Evolutionary conservation across 2,797 vertebrate genomes (phyloP).

Genomic region (Naso thynnoides): DNA sequence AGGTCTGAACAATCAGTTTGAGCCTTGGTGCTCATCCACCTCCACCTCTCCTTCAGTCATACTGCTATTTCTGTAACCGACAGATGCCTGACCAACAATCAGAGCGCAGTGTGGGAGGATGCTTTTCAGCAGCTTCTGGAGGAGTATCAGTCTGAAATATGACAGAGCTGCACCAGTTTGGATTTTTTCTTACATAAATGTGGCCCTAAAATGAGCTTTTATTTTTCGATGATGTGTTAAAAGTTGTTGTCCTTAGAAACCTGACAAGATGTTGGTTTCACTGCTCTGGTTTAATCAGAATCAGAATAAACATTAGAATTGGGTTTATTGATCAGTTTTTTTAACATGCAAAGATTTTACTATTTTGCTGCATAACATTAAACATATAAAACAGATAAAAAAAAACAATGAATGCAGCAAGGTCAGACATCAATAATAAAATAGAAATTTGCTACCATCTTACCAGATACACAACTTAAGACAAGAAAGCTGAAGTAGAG

Average conservation of each 20-base stretch:
- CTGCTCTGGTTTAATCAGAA: not conserved
- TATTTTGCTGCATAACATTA: not conserved
- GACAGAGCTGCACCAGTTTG: conserved; percentile 14
- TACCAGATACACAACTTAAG: too few species aligned
- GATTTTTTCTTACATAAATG: conserved; percentile 32
- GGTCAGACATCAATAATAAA: not conserved
- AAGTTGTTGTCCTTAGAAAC: not conserved
- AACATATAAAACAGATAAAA: not conserved
- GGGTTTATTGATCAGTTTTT: not conserved
- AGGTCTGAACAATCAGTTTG: conserved; percentile 17
- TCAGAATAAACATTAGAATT: not conserved
- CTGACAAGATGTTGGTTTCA: not conserved
- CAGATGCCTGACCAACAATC: conserved; percentile 36
- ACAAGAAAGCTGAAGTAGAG: too few species aligned
- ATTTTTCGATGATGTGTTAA: not conserved
- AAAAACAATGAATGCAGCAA: not conserved
- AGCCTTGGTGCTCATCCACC: conserved; percentile 29
- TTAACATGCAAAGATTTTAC: not conserved
- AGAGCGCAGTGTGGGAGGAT: conserved; percentile 56
- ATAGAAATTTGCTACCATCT: not conserved
- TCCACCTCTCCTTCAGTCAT: conserved; percentile 38
- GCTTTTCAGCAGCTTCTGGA: conserved; percentile 43
- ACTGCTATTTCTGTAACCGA: conserved; percentile 46
- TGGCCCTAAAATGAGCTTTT: not conserved
- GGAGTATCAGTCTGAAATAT: conserved; percentile 42